Conservation (phyloP, 2,797 vertebrate species). For the Enteromius thamalakanensis region DNA sequence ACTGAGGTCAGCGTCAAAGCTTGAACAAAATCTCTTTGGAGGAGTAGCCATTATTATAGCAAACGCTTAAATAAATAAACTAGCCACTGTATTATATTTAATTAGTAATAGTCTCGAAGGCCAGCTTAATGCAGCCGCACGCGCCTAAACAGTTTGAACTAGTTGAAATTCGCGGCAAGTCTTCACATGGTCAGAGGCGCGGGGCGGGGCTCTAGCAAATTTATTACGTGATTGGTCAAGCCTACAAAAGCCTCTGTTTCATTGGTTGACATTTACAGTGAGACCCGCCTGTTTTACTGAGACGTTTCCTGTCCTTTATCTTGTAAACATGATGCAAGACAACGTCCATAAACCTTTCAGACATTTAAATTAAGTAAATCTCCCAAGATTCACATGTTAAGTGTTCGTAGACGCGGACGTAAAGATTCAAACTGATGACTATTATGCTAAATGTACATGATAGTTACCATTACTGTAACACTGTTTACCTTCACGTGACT, state of each 20-base stretch:
- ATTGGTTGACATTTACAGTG: neutral
- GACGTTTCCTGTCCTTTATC: neutral
- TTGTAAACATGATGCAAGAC: neutral
- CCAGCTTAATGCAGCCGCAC: neutral
- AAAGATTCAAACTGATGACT: neutral
- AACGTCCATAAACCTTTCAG: neutral
- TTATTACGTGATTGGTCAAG: neutral
- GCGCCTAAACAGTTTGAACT: constrained; percentile 23
- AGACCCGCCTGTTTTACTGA: neutral
- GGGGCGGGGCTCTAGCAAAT: neutral
- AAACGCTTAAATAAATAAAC: neutral
- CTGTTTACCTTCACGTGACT: neutral
- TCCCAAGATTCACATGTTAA: neutral
- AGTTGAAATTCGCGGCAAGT: constrained; percentile 45
- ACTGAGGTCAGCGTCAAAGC: constrained; percentile 66
- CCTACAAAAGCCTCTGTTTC: neutral
- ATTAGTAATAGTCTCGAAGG: neutral
- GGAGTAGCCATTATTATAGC: constrained; percentile 70
- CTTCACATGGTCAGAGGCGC: neutral
- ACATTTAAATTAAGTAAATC: constrained; percentile 1
- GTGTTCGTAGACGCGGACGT: neutral
- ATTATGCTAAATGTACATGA: neutral
- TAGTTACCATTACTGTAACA: neutral
- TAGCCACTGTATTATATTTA: neutral
- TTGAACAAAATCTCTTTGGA: constrained; percentile 70